phyloP scores from a whole-genome alignment of 2,797 vertebrate genomes.

The Bradypus variegatus region DNA sequence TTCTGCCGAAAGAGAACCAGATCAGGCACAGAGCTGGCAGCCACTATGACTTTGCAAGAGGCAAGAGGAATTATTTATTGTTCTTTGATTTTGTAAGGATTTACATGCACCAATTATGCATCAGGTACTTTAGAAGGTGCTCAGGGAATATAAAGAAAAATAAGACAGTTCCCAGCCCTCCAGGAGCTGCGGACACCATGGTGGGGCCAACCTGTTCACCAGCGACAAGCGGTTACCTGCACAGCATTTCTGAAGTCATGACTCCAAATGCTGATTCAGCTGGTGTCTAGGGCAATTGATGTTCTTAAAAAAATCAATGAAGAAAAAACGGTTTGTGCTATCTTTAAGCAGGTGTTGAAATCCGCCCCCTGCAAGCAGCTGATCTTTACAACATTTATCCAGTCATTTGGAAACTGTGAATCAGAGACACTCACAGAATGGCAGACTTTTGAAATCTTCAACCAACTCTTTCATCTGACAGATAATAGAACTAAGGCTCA shows the following conservation, averaged over 20 bases:
- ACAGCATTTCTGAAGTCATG: neutral
- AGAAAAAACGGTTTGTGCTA: neutral
- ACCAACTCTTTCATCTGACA: neutral
- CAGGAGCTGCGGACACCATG: neutral
- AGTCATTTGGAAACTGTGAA: neutral
- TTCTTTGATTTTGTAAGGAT: neutral
- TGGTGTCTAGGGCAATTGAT: neutral
- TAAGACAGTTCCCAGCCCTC: neutral
- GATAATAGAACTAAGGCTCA: neutral
- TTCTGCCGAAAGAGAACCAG: neutral
- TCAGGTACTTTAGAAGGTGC: neutral
- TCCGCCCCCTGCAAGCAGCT: neutral
- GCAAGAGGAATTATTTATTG: neutral
- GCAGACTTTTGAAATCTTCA: neutral
- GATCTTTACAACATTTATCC: neutral
- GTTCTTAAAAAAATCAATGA: neutral
- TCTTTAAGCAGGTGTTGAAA: neutral
- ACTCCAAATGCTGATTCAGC: neutral
- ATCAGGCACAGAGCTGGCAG: neutral
- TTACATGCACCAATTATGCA: neutral
- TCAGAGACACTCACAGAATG: neutral
- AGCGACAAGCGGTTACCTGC: neutral
- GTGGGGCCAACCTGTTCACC: neutral
- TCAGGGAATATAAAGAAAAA: neutral
- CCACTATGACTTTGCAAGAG: neutral